Conservation (phyloP, 2,888 invertebrate species). For the Amblyteles armatorius region DNA sequence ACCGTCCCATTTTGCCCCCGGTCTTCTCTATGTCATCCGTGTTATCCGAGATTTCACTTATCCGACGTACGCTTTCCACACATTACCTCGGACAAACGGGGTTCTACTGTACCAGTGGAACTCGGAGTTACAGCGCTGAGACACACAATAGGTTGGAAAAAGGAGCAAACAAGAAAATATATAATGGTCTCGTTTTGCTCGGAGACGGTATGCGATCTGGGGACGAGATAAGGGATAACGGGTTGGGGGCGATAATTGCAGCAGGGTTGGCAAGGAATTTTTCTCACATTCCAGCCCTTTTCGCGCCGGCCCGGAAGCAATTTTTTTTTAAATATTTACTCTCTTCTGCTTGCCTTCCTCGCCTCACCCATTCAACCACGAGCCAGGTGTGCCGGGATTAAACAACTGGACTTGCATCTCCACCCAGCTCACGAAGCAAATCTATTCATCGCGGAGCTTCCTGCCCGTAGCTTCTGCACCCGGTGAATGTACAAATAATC, state of each 20-base stretch:
- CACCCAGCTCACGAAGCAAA: neutral
- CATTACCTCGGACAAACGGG: too few species aligned
- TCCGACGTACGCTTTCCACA: too few species aligned
- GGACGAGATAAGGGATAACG: conserved; percentile 55
- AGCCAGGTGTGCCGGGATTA: conserved; percentile 30
- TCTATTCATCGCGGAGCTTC: neutral
- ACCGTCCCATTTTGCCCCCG: too few species aligned
- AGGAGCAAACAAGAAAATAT: conserved; percentile 30
- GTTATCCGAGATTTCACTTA: too few species aligned
- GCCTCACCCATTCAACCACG: conserved; percentile 4
- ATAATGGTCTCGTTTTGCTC: conserved; percentile 55
- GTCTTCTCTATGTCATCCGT: too few species aligned
- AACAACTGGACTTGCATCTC: neutral
- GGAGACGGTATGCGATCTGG: conserved; percentile 40
- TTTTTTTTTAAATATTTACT: neutral
- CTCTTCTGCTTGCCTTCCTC: neutral
- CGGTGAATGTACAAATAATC: neutral
- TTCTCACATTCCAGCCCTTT: conserved; percentile 20
- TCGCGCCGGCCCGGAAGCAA: conserved; percentile 32
- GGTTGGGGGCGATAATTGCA: conserved; percentile 50
- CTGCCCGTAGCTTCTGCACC: neutral
- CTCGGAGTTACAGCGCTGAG: neutral
- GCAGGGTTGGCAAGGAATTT: conserved; percentile 23
- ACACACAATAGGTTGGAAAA: conserved; percentile 48
- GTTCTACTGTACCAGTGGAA: neutral